These are phyloP conservation scores for Plebejus argus DNA, from an alignment of 2,888 invertebrate genomes.

Conservation along the genomic window DNA sequence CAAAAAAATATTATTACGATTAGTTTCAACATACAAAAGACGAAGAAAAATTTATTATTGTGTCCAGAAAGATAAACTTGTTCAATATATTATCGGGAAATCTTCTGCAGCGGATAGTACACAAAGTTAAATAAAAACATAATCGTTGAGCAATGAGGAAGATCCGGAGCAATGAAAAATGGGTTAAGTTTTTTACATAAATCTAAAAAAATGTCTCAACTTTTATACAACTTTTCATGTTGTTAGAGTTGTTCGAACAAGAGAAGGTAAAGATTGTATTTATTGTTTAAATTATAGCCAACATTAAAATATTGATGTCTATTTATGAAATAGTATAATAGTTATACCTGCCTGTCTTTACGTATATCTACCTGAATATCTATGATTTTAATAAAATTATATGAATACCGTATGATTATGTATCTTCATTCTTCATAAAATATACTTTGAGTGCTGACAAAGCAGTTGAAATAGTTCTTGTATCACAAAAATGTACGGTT, in stretches of 20 bases:
- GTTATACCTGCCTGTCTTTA: too few relatives aligned
- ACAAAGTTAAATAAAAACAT: slow-evolving; percentile 54
- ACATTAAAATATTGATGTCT: background rate
- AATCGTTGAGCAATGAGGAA: slow-evolving; percentile 70
- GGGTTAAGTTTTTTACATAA: slow-evolving; percentile 76
- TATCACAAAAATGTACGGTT: too few relatives aligned
- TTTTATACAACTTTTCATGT: slow-evolving; percentile 29
- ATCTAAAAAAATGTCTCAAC: slow-evolving; percentile 67
- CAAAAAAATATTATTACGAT: background rate
- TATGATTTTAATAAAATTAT: too few relatives aligned
- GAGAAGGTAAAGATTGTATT: slow-evolving; percentile 18
- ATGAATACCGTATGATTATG: too few relatives aligned
- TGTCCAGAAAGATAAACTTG: slow-evolving; percentile 1
- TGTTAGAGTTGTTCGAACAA: slow-evolving; percentile 16
- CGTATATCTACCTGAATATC: too few relatives aligned
- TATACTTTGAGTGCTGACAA: too few relatives aligned
- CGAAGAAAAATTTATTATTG: background rate
- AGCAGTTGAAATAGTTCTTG: too few relatives aligned
- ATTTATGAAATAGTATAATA: too few relatives aligned
- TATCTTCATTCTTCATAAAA: too few relatives aligned
- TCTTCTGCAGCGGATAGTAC: background rate
- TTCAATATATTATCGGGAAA: background rate
- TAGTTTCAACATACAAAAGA: background rate
- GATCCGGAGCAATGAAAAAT: slow-evolving; percentile 71
- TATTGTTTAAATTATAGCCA: background rate